These are phyloP conservation scores for Epinotia demarniana DNA, from an alignment of 2,888 invertebrate species.

Conservation along the genomic window DNA sequence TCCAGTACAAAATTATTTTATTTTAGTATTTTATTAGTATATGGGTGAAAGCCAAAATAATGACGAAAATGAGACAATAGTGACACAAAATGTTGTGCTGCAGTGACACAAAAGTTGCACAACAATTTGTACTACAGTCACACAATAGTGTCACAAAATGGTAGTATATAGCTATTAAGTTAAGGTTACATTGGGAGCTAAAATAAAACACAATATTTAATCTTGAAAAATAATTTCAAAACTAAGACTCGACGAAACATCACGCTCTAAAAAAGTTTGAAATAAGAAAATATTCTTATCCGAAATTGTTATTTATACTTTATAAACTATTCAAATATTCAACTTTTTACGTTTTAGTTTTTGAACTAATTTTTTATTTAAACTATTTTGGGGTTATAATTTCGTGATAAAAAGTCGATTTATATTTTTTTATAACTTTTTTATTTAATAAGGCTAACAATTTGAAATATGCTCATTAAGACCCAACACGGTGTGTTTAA, in stretches of 20 bases:
- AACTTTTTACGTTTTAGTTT: constrained; percentile 13
- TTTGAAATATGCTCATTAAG: constrained; percentile 2
- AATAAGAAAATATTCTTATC: constrained; percentile 8
- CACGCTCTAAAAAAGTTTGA: constrained; percentile 6
- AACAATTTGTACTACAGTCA: constrained; percentile 27
- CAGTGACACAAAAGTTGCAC: constrained; percentile 23
- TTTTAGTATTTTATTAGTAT: no score
- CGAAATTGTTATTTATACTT: constrained; percentile 11
- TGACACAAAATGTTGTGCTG: constrained; percentile 25
- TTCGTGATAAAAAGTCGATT: constrained; percentile 14
- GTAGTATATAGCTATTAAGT: constrained; percentile 20
- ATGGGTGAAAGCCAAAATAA: no score
- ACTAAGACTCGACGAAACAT: constrained; percentile 8
- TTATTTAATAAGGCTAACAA: constrained; percentile 4
- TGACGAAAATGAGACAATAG: constrained; percentile 21
- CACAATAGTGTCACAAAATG: constrained; percentile 27
- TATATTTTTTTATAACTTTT: constrained; percentile 4
- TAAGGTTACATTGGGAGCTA: constrained; percentile 21
- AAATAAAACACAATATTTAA: constrained; percentile 8
- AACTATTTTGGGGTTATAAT: constrained; percentile 7
- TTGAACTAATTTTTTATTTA: not conserved
- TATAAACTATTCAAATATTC: constrained; percentile 5
- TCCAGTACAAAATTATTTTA: no score
- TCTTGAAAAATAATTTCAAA: constrained; percentile 6
- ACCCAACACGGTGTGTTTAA: no score